These are phyloP conservation scores for Phasia obesa DNA, from an alignment of 2,888 invertebrate species.

Conservation along the genomic window DNA sequence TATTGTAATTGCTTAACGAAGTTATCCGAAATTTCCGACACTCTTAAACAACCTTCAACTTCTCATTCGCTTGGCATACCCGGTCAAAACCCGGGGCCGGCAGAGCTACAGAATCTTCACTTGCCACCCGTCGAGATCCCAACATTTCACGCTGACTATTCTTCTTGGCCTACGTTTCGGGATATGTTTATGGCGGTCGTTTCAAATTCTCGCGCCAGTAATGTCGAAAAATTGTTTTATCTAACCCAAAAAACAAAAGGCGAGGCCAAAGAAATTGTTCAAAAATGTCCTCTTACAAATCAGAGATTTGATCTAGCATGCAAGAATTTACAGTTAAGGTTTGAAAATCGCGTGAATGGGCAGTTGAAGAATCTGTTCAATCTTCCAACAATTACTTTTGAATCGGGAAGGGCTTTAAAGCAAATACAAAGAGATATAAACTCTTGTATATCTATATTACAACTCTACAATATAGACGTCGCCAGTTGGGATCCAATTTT, in stretches of 20 bases:
- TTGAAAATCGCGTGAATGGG: conserved; percentile 7
- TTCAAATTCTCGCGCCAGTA: neutral
- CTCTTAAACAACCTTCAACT: neutral
- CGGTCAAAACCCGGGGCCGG: neutral
- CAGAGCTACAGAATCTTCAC: too few relatives aligned
- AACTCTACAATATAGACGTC: neutral
- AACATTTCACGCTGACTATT: too few relatives aligned
- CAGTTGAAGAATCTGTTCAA: conserved; percentile 10
- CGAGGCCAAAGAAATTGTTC: neutral
- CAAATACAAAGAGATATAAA: conserved; percentile 8
- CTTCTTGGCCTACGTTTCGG: too few relatives aligned
- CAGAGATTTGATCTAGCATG: conserved; percentile 13
- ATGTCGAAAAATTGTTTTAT: conserved; percentile 3
- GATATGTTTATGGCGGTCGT: neutral
- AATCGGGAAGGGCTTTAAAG: neutral
- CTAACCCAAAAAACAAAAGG: conserved; percentile 5
- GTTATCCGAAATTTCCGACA: neutral
- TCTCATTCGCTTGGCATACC: neutral
- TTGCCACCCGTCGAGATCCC: too few relatives aligned
- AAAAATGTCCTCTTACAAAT: conserved; percentile 1
- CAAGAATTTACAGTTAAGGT: neutral
- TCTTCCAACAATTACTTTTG: neutral
- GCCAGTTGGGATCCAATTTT: conserved; percentile 1
- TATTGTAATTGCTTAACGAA: neutral
- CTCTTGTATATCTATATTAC: neutral